phyloP scores from a whole-genome alignment of 2,797 vertebrate genomes.

The Sebastes glaucus region DNA sequence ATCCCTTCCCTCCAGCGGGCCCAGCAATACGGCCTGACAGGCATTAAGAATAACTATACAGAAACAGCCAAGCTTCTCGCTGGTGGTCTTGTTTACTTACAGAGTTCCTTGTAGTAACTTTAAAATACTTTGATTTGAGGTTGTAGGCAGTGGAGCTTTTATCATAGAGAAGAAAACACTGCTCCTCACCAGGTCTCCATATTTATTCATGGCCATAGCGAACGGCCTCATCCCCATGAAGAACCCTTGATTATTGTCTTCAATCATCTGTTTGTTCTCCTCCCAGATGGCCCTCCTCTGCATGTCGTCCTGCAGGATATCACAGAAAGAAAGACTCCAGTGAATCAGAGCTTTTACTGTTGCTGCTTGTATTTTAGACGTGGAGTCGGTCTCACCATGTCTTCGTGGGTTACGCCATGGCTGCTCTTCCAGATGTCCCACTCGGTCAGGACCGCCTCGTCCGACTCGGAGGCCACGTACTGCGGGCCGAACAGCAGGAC shows the following conservation, averaged over 20 bases:
- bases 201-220: constrained; percentile 84
- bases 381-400: constrained; percentile 45
- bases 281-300: constrained; percentile 80
- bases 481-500: constrained; percentile 61
- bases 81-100: too few relatives aligned
- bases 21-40: too few relatives aligned
- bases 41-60: too few relatives aligned
- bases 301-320: constrained; percentile 64
- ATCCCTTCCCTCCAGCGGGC: too few relatives aligned
- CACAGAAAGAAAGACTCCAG: background rate
- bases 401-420: constrained; percentile 72
- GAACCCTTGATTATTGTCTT: constrained; percentile 76
- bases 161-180: background rate
- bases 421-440: constrained; percentile 81
- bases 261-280: constrained; percentile 73
- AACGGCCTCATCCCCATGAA: constrained; percentile 71
- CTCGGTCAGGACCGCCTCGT: constrained; percentile 71
- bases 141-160: background rate
- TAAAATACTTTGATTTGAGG: background rate
- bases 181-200: constrained; percentile 80
- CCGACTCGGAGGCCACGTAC: constrained; percentile 71
- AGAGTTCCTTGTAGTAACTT: background rate
- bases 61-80: too few relatives aligned
- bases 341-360: background rate
- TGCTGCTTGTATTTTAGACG: background rate